Evolutionary conservation across 2,113 vertebrate genomes (phyloP).

Genomic region (Cyphomyrus plagiostoma): DNA sequence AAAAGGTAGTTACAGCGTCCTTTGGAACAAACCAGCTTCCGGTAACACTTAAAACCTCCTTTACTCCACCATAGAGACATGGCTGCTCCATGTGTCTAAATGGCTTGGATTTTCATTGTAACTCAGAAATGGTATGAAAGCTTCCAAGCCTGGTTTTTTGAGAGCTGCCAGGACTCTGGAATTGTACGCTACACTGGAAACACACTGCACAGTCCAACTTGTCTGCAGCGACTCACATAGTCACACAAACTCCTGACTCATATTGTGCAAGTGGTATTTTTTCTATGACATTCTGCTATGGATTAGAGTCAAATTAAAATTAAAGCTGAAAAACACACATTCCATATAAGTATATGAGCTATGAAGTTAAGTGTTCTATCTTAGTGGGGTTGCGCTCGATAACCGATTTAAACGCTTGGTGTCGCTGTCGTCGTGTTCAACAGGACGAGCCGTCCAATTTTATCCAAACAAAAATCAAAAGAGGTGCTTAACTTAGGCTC

Average conservation of each 20-base stretch:
- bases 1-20: neutral
- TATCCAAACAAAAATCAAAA: conserved; percentile 44
- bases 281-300: neutral
- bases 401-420: conserved; percentile 5
- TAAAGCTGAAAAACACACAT: neutral
- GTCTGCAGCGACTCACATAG: neutral
- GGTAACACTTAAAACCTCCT: too few species aligned
- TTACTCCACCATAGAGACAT: neutral
- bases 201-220: neutral
- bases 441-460: conserved; percentile 35
- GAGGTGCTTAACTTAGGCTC: conserved; percentile 49
- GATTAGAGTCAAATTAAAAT: neutral
- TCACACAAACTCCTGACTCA: conserved; percentile 8
- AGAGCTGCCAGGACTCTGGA: neutral
- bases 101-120: neutral
- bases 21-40: neutral
- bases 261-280: neutral
- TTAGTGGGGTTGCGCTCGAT: conserved; percentile 24
- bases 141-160: conserved; percentile 1
- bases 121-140: neutral
- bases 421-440: conserved; percentile 51
- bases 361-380: neutral
- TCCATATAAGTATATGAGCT: neutral
- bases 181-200: neutral
- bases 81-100: neutral